Evolutionary conservation across 35 echinoderm and acorn worm genomes (phyloP).

Genomic region (Lytechinus pictus): DNA sequence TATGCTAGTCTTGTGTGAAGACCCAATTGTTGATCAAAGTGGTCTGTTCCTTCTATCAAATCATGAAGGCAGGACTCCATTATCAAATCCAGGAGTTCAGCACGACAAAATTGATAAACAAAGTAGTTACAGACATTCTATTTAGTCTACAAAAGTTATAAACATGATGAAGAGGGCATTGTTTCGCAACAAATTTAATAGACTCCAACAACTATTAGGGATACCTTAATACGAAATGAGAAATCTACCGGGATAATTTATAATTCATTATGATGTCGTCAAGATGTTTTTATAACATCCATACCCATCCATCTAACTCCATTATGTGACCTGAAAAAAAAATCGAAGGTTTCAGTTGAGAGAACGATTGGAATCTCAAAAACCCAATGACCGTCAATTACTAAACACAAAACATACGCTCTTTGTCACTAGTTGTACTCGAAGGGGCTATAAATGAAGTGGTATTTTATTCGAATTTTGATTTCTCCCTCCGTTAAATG

Average conservation of each 20-base stretch:
- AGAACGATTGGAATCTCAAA: neutral
- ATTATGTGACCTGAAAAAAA: neutral
- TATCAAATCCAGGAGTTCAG: too few species aligned
- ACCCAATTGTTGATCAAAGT: too few species aligned
- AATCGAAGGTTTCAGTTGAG: neutral
- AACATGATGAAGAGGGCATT: too few species aligned
- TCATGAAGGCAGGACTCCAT: too few species aligned
- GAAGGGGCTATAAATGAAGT: neutral
- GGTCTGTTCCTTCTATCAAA: too few species aligned
- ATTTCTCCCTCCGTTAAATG: neutral
- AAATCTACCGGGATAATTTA: neutral
- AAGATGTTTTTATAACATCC: neutral
- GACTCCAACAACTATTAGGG: too few species aligned
- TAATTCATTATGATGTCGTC: neutral
- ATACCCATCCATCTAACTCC: neutral
- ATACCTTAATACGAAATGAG: too few species aligned
- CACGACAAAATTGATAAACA: too few species aligned
- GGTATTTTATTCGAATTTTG: neutral
- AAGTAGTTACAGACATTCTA: too few species aligned
- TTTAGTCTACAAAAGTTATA: too few species aligned
- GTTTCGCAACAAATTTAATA: too few species aligned
- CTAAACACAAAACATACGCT: neutral
- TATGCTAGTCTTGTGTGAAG: too few species aligned
- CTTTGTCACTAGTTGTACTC: neutral
- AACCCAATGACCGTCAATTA: conserved; percentile 2